Evolutionary conservation across 2,888 invertebrate species (phyloP), one percentile per base, ranked within the genome.

Genomic region (Aethes cnicana): DNA sequence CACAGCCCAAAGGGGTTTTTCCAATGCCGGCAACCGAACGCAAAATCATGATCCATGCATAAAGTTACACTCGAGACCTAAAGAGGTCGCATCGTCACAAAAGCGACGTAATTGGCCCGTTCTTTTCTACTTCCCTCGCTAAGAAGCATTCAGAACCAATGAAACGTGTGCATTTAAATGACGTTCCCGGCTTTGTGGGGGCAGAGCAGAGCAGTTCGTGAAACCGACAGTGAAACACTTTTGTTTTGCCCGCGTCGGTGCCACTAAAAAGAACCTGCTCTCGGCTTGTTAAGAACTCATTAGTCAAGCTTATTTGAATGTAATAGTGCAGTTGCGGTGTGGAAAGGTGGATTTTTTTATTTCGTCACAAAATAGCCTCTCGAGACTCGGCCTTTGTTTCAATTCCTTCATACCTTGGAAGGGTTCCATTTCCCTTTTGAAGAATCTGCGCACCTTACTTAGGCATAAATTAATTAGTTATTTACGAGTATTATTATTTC

Each of bases 81-180:
- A 84, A 85, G 86, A 87, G 86, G 80, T 80, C 79, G 77, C 77
- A 74, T 66, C 65, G 66, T 75, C 81, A 88, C 88, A 89, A 89
- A 87, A 81, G 88, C 84, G 77, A 76, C 81, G 85, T 89, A 89
- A 89, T 88, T 89, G 89, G 88, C 88, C 79, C 85, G 86, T 85
- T 85, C 88, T 89, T 88, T 87, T 84, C 83, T 84, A 84, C 85
- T 87, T 84, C 84, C 84, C 86, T 81, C 53, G 41, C 57, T 56
- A 56, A 61, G 82, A 84, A 88, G 86, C 87, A 88, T 89, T 89
- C 86, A 86, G 81, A 87, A 77, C 87, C 88, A 88, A 89, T 89
- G 89, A 89, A 86, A 88, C 89, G 89, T 89, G 88, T 87, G 89
- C 89, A 88, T 88, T 89, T 89, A 89, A 89, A 89, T 88, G 88